These are phyloP conservation scores for Drosophila repleta DNA, from an alignment of 1,140 invertebrate genomes.

Conservation along the genomic window DNA sequence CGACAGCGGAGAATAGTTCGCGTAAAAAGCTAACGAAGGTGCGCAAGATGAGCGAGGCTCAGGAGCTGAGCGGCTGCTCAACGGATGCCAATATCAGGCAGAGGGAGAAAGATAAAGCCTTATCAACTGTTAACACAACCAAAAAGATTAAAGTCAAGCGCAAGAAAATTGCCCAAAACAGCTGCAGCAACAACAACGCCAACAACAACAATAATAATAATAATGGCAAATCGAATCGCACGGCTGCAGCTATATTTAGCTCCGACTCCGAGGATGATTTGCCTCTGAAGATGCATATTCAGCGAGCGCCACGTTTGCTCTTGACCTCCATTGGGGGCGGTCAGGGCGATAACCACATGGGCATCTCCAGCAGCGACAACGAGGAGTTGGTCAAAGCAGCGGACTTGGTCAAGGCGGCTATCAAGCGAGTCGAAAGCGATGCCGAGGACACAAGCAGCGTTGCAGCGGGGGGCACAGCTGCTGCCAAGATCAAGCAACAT, in stretches of 20 bases:
- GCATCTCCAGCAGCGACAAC: conserved; percentile 88
- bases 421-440: conserved; percentile 88
- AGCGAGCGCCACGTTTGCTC: conserved; percentile 69
- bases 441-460: conserved; percentile 86
- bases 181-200: conserved; percentile 15
- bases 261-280: conserved; percentile 75
- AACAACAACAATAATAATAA: conserved; percentile 32
- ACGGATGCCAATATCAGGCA: conserved; percentile 45
- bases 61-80: conserved; percentile 50
- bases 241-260: conserved; percentile 46
- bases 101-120: conserved; percentile 6
- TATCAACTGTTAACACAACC: conserved; percentile 37
- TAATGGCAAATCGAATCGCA: conserved; percentile 36
- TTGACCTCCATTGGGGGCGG: conserved; percentile 61
- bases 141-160: conserved; percentile 77
- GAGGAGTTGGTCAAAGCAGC: conserved; percentile 85
- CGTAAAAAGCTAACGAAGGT: conserved; percentile 32
- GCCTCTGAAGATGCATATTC: conserved; percentile 64
- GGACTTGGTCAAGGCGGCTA: conserved; percentile 88
- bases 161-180: conserved; percentile 54
- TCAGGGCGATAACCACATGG: conserved; percentile 62
- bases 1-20: conserved; percentile 17
- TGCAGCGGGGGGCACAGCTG: conserved; percentile 46
- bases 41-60: conserved; percentile 55
- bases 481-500: conserved; percentile 82